Conservation (phyloP, 2,113 vertebrate species). For the Toxotes jaculatrix region DNA sequence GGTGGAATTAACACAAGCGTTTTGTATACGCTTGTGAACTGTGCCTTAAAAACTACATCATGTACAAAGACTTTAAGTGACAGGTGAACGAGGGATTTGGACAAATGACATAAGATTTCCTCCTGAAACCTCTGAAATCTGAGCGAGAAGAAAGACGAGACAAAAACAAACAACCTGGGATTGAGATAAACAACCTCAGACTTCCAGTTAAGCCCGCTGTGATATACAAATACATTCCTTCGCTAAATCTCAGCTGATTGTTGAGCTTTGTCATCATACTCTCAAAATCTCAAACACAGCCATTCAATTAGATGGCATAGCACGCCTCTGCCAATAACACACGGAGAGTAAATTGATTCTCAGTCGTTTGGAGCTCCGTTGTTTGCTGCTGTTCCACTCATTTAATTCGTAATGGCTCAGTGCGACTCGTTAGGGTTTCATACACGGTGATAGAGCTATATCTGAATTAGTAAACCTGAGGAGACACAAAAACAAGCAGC, state of each 20-base stretch:
- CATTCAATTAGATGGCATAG: not conserved
- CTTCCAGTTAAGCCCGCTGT: conserved; percentile 29
- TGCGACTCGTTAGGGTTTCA: conserved; percentile 31
- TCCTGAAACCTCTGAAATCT: not conserved
- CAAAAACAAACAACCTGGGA: not conserved
- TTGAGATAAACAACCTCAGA: not conserved
- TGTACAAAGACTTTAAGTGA: not conserved
- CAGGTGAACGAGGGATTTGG: conserved; percentile 13
- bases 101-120: conserved; percentile 32
- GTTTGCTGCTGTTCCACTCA: conserved; percentile 34
- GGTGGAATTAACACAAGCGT: too few species aligned
- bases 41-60: not conserved
- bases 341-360: conserved; percentile 41
- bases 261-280: conserved; percentile 18
- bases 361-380: conserved; percentile 42
- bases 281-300: conserved; percentile 13
- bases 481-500: not conserved
- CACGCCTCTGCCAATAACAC: conserved; percentile 16
- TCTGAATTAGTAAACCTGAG: conserved; percentile 28
- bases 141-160: not conserved
- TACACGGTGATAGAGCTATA: conserved; percentile 34
- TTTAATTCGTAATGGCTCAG: conserved; percentile 26
- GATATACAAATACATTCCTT: conserved; percentile 8
- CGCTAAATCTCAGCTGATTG: conserved; percentile 22
- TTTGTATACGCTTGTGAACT: too few species aligned